A percentile compares a stretch with the other conserved stretches of the same genome.
phyloP scores from a whole-genome alignment of 2,113 vertebrate species.

The Gavia stellata region DNA sequence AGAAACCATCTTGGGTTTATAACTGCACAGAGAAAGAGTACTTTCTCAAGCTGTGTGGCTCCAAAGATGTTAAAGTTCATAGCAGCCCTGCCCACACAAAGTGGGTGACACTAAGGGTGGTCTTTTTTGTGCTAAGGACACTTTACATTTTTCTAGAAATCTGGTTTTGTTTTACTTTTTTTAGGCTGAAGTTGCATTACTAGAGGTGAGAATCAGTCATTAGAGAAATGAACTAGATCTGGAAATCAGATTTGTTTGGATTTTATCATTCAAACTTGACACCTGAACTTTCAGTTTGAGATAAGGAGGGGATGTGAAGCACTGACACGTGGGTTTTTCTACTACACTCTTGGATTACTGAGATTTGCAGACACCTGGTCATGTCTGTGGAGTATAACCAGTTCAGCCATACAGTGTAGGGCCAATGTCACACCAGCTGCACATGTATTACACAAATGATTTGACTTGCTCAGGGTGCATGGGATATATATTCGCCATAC shows the following conservation, averaged over 20 bases:
- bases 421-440: background rate
- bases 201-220: background rate
- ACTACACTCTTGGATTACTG: background rate
- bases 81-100: background rate
- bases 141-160: background rate
- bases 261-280: background rate
- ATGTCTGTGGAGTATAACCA: background rate
- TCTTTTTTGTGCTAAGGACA: background rate
- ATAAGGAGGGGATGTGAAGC: background rate
- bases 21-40: background rate
- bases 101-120: background rate
- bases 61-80: background rate
- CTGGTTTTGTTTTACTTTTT: background rate
- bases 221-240: background rate
- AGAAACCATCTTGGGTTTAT: background rate
- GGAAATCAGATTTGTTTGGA: background rate
- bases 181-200: background rate
- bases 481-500: background rate
- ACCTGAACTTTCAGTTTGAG: background rate
- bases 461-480: background rate
- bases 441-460: fast-evolving
- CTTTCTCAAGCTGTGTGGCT: background rate
- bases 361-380: background rate
- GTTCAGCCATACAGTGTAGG: background rate
- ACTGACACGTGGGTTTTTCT: background rate